phyloP scores from a whole-genome alignment of 2,888 invertebrate genomes.

The Eurytoma adleriae region DNA sequence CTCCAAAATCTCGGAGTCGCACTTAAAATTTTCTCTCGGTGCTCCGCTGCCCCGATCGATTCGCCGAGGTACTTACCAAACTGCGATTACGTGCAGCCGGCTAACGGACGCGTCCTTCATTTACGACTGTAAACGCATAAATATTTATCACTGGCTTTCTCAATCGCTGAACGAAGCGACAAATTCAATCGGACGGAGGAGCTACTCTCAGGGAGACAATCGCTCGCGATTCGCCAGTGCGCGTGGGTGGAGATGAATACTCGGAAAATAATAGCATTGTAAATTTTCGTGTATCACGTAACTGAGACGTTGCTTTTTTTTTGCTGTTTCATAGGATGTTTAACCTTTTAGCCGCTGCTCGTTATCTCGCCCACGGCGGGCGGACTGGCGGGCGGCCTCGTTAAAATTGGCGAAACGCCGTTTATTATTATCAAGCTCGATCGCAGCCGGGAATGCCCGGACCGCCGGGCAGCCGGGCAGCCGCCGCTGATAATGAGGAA shows the following conservation, averaged over 20 bases:
- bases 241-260: too few species aligned
- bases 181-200: too few species aligned
- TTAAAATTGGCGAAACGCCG: neutral
- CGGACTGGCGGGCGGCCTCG: neutral
- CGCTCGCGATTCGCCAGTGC: too few species aligned
- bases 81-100: neutral
- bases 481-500: conserved; percentile 38
- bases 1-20: conserved; percentile 39
- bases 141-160: neutral
- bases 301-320: too few species aligned
- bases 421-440: conserved; percentile 6
- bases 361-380: neutral
- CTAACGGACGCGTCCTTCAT: conserved; percentile 17
- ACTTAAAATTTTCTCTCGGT: neutral
- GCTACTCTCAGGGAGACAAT: too few species aligned
- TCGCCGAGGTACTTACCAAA: neutral
- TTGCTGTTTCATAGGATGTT: too few species aligned
- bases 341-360: neutral
- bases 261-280: too few species aligned
- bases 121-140: neutral
- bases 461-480: neutral
- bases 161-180: neutral
- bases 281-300: too few species aligned
- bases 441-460: neutral
- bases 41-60: neutral